Conservation (phyloP, 1,140 invertebrate genomes). For the Psix sp. region DNA sequence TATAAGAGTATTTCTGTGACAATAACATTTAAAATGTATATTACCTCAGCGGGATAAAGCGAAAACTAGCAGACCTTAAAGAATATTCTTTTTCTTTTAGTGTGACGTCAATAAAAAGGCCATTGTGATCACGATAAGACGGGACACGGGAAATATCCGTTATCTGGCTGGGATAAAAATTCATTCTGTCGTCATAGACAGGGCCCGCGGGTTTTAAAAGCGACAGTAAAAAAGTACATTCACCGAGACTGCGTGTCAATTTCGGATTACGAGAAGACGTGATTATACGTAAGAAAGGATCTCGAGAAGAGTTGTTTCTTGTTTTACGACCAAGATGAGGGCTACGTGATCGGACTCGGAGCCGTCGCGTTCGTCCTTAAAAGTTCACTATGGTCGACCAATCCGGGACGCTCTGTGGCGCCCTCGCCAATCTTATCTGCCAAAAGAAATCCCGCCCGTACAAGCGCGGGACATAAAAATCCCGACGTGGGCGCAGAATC, state of each 20-base stretch:
- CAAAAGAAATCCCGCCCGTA: slow-evolving; percentile 20
- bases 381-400: slow-evolving; percentile 33
- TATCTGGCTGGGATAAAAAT: slow-evolving; percentile 51
- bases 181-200: slow-evolving; percentile 52
- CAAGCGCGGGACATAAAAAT: slow-evolving; percentile 21
- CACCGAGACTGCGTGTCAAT: slow-evolving; percentile 53
- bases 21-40: no score
- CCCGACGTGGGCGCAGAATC: slow-evolving; percentile 15
- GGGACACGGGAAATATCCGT: slow-evolving; percentile 29
- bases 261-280: slow-evolving; percentile 57
- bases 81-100: slow-evolving; percentile 9
- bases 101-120: slow-evolving; percentile 26
- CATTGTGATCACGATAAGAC: slow-evolving; percentile 36
- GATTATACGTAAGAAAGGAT: slow-evolving; percentile 56
- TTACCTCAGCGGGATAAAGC: no score
- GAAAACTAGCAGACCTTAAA: no score
- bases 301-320: slow-evolving; percentile 55
- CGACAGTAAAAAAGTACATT: slow-evolving; percentile 58
- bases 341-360: slow-evolving; percentile 53
- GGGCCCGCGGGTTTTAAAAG: slow-evolving; percentile 40
- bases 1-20: no score
- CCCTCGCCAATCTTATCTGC: slow-evolving; percentile 22
- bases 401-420: slow-evolving; percentile 11
- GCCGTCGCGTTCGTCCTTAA: slow-evolving; percentile 22
- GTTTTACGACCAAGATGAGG: slow-evolving; percentile 56